These are phyloP conservation scores for Sterna hirundo DNA, from an alignment of 2,113 vertebrate species.

Conservation along the genomic window DNA sequence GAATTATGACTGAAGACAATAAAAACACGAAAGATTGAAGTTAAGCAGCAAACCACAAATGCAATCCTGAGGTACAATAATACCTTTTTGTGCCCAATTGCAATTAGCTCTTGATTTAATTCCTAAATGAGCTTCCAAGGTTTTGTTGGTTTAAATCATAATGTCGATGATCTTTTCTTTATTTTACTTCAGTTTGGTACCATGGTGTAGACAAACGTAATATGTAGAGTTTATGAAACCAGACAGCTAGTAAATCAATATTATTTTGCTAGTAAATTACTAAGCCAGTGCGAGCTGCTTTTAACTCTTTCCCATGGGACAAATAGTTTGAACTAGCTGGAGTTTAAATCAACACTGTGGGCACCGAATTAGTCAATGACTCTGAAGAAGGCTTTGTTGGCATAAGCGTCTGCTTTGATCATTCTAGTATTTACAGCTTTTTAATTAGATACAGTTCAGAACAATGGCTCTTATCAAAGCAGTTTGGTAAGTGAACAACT, in stretches of 20 bases:
- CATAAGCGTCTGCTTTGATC: conserved; percentile 65
- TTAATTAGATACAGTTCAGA: conserved; percentile 63
- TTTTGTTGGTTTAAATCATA: conserved; percentile 44
- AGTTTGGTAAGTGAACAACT: conserved; percentile 50
- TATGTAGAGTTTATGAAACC: conserved; percentile 58
- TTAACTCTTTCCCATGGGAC: conserved; percentile 73
- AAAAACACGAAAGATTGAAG: background rate
- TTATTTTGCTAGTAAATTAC: conserved; percentile 70
- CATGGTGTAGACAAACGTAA: conserved; percentile 47
- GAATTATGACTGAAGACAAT: background rate
- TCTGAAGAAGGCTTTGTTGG: conserved; percentile 61
- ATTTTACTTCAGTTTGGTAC: conserved; percentile 47
- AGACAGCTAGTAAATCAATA: conserved; percentile 73
- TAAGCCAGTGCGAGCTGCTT: conserved; percentile 38
- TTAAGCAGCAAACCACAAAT: background rate
- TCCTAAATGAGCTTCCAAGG: conserved; percentile 28
- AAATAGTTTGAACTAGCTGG: conserved; percentile 59
- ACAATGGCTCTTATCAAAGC: conserved; percentile 58
- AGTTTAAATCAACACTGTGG: conserved; percentile 63
- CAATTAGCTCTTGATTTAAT: conserved; percentile 47
- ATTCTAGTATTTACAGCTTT: conserved; percentile 53
- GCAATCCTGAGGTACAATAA: background rate
- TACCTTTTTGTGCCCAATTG: background rate
- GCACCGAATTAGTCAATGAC: conserved; percentile 51
- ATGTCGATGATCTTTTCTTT: conserved; percentile 33